A percentile compares a stretch with the other conserved stretches of the same genome.
Evolutionary conservation across 2,888 invertebrate genomes (phyloP).

Genomic region (Matsumyia berberina): DNA sequence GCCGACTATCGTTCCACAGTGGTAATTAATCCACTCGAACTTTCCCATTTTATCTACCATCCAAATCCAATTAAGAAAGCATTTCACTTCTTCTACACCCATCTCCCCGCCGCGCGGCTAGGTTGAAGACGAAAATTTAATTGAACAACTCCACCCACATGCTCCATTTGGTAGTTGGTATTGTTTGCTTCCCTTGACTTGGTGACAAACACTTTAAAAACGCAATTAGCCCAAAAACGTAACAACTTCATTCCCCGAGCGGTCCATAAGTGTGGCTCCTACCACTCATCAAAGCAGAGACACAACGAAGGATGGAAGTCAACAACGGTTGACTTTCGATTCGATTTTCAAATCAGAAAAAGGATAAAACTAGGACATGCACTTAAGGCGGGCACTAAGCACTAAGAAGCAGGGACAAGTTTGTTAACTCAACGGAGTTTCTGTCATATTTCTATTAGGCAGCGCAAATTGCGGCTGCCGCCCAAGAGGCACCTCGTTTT

Average conservation of each 20-base stretch:
- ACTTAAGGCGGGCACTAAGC: constrained; percentile 59
- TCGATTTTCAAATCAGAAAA: constrained; percentile 48
- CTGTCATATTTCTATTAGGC: constrained; percentile 72
- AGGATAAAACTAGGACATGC: constrained; percentile 66
- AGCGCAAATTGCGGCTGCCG: constrained; percentile 44
- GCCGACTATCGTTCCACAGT: constrained; percentile 17
- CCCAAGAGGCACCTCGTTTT: constrained; percentile 58
- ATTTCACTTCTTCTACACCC: constrained; percentile 16
- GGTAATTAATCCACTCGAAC: constrained; percentile 41
- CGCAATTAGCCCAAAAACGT: constrained; percentile 62
- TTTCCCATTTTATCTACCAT: constrained; percentile 52
- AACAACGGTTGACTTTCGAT: constrained; percentile 9
- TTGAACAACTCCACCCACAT: constrained; percentile 29
- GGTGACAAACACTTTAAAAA: constrained; percentile 51
- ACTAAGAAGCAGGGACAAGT: constrained; percentile 50
- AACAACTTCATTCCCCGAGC: constrained; percentile 29
- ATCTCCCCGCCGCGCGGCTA: not conserved
- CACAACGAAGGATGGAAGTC: not conserved
- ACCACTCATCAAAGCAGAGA: constrained; percentile 37
- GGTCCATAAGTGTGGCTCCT: constrained; percentile 21
- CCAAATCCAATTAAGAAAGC: constrained; percentile 58
- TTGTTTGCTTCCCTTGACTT: constrained; percentile 37
- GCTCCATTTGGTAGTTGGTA: not conserved
- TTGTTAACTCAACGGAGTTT: constrained; percentile 69
- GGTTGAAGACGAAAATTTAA: constrained; percentile 52